These are phyloP conservation scores for Ciconia maguari DNA, from an alignment of 2,113 vertebrate genomes.

Conservation along the genomic window DNA sequence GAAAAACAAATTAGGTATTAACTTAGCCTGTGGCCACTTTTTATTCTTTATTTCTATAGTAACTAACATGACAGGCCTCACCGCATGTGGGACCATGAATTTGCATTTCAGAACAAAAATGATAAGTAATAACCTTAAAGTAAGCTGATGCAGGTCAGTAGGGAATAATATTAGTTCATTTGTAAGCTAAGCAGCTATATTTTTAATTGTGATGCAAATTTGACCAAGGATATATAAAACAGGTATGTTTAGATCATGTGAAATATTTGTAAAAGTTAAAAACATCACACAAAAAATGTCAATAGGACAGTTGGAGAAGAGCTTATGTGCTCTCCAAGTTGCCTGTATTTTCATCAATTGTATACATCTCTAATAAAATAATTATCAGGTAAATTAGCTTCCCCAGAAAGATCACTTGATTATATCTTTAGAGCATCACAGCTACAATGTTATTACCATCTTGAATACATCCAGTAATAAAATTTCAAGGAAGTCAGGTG, in stretches of 20 bases:
- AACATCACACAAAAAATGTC: neutral
- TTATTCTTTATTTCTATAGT: neutral
- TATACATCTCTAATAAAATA: neutral
- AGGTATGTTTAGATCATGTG: neutral
- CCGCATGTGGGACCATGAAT: neutral
- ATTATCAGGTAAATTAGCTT: neutral
- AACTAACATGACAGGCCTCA: neutral
- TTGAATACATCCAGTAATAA: neutral
- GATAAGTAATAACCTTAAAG: neutral
- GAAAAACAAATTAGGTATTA: neutral
- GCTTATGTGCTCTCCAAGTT: neutral
- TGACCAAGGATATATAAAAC: neutral
- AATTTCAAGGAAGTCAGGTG: neutral
- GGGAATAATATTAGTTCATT: neutral
- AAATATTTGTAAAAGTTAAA: neutral
- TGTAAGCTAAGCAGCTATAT: neutral
- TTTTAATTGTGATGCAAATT: neutral
- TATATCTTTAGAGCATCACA: neutral
- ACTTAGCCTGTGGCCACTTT: neutral
- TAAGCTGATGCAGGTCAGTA: neutral
- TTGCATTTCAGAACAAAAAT: slow-evolving; percentile 26
- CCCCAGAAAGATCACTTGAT: neutral
- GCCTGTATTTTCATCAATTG: neutral
- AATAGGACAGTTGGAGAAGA: neutral
- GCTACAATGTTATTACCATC: neutral